phyloP scores from a whole-genome alignment of 2,113 vertebrate genomes.

The Patagioenas fasciata region DNA sequence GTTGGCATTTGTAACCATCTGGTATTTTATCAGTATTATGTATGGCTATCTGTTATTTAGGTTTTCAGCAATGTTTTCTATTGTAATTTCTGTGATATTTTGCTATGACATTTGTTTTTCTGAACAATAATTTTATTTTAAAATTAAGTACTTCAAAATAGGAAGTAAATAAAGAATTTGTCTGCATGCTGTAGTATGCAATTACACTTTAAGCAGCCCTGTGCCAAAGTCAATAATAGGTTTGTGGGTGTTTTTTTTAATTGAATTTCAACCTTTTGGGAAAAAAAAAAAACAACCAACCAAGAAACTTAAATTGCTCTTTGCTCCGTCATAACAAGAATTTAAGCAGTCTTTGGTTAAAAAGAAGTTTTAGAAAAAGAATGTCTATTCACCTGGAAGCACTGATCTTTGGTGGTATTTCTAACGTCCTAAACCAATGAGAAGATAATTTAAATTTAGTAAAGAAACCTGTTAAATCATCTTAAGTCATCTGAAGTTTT shows the following conservation, averaged over 20 bases:
- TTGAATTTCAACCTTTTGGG: background rate
- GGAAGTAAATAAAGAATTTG: background rate
- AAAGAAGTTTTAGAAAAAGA: background rate
- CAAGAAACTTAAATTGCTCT: background rate
- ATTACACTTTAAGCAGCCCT: background rate
- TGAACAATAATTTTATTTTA: background rate
- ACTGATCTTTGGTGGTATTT: background rate
- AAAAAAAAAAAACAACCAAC: background rate
- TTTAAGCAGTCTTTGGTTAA: background rate
- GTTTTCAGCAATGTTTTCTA: background rate
- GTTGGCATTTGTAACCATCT: background rate
- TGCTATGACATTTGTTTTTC: background rate
- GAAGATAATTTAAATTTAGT: background rate
- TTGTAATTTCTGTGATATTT: background rate
- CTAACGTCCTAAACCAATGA: background rate
- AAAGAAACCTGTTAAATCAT: background rate
- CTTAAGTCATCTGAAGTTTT: background rate
- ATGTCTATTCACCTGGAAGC: background rate
- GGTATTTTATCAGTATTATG: background rate
- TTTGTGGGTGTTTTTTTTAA: fast-evolving
- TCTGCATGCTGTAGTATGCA: background rate
- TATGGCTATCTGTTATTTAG: background rate
- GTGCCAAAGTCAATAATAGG: background rate
- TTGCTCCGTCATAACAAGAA: background rate
- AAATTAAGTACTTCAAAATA: background rate